Evolutionary conservation across 2,797 vertebrate species (phyloP), one percentile per base, ranked within the genome.

Genomic region (Dromococcyx pavoninus): DNA sequence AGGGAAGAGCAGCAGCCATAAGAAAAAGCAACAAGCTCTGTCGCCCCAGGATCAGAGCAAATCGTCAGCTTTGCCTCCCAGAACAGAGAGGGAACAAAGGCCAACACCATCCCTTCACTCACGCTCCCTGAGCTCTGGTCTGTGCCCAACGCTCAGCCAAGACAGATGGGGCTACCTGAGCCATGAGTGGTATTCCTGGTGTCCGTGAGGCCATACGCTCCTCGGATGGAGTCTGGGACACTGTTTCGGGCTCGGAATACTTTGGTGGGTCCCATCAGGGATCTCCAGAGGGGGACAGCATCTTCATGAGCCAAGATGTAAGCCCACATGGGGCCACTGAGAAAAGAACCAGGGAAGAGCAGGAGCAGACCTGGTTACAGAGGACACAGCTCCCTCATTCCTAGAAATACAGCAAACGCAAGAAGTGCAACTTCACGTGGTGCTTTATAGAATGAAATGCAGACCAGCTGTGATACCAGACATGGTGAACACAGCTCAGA

Each of bases 131-230:
- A 54, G 33, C n/a, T 22, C 19, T 30, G 48, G 28, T 1, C 23
- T 75, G 6, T 30, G 41, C 37, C 19, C 60, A 48, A 7, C 11
- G 6, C 25, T 33, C 32, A 30, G 9, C 21, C 65, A 19, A n/a
- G 62, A 48, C 66, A 13, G 18, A 24, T 5, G 53, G 12, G 43
- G 91, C 88, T 91, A 99, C 99, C 99, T 96, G 99, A 99, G 86
- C 99, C 99, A 4, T 99, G 99, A 28, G 98, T 99, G 11, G 99
- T 99, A 90, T 99, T 99, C 78, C 99, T 98, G 62, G 99, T 99
- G 97, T 99, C 99, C 0, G 99, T 99, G 94, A 99, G 98, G 74
- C 99, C 99, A 1, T 98, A 99, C 66, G 98, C 96, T 51, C 98
- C 99, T 32, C 99, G 98, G 86, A 99, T 98, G 53, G 98, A 98